Percentiles rank a stretch among this genome's conserved stretches.
Evolutionary conservation across 2,888 invertebrate genomes (phyloP).

Genomic region (Teleiodes luculella): DNA sequence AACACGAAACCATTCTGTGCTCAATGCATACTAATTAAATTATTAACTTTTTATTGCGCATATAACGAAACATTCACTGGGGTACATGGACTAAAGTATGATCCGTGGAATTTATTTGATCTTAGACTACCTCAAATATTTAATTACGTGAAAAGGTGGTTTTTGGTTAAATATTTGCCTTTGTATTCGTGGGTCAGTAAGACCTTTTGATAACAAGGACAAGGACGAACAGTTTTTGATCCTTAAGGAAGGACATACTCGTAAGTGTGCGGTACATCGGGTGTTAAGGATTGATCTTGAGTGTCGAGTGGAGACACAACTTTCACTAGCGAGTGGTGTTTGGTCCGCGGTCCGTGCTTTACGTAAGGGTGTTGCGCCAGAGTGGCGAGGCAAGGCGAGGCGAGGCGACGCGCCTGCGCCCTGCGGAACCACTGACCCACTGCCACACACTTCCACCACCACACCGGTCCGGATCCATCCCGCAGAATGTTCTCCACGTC

Average conservation of each 20-base stretch:
- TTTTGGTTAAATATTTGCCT: background rate
- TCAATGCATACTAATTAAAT: conserved; percentile 13
- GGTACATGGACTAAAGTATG: background rate
- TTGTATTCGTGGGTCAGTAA: background rate
- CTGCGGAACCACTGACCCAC: conserved; percentile 75
- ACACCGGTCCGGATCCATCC: conserved; percentile 34
- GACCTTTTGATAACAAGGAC: conserved; percentile 4
- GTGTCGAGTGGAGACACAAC: conserved; percentile 46
- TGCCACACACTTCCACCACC: conserved; percentile 52
- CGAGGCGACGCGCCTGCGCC: conserved; percentile 39
- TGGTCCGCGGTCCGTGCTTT: conserved; percentile 56
- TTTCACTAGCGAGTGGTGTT: conserved; percentile 55
- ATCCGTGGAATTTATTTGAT: conserved; percentile 2
- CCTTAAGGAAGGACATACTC: conserved; percentile 6
- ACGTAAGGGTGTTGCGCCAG: conserved; percentile 77
- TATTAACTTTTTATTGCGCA: background rate
- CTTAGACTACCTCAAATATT: conserved; percentile 8
- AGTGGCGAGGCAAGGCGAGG: conserved; percentile 18
- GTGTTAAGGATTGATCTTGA: conserved; percentile 40
- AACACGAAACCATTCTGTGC: conserved; percentile 18
- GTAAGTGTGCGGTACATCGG: conserved; percentile 3
- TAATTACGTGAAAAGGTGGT: conserved; percentile 2
- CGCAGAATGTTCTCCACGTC: conserved; percentile 44
- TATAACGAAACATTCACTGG: conserved; percentile 1
- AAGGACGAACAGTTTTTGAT: conserved; percentile 7